Evolutionary conservation across 2,113 vertebrate genomes (phyloP).

Genomic region (Marmota flaviventris): DNA sequence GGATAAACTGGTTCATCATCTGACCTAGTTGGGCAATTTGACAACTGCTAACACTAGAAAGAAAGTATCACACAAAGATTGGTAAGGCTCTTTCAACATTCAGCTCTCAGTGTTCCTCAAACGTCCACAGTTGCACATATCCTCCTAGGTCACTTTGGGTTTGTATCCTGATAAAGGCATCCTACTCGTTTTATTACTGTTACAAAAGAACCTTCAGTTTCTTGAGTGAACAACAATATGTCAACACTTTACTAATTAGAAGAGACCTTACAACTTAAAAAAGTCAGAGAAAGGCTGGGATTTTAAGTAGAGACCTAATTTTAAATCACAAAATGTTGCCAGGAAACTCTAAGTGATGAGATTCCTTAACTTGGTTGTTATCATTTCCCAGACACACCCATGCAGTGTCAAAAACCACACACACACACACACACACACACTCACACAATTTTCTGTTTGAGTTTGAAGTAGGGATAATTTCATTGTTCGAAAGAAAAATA

Average conservation of each 20-base stretch:
- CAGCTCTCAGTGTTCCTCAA: slow-evolving; percentile 13
- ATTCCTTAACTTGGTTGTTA: slow-evolving; percentile 60
- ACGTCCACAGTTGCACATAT: slow-evolving; percentile 4
- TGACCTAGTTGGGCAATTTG: slow-evolving; percentile 20
- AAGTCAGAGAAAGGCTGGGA: neutral
- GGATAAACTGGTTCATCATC: slow-evolving; percentile 1
- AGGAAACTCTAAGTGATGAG: slow-evolving; percentile 56
- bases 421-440: neutral
- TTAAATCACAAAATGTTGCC: slow-evolving; percentile 61
- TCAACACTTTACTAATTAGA: slow-evolving; percentile 74
- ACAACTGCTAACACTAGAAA: slow-evolving; percentile 31
- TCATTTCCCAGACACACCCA: slow-evolving; percentile 57
- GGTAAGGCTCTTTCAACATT: slow-evolving; percentile 39
- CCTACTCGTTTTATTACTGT: slow-evolving; percentile 38
- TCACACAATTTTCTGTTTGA: slow-evolving; percentile 38
- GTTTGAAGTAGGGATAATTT: slow-evolving; percentile 52
- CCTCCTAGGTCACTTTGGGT: slow-evolving; percentile 32
- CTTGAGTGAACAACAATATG: slow-evolving; percentile 54
- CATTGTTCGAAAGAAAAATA: slow-evolving; percentile 50
- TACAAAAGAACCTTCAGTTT: slow-evolving; percentile 44
- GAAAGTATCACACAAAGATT: slow-evolving; percentile 11
- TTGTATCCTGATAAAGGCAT: slow-evolving; percentile 47
- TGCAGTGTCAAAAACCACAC: slow-evolving; percentile 9
- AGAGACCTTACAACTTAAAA: slow-evolving; percentile 59
- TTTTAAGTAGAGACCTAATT: slow-evolving; percentile 75